phyloP scores from a whole-genome alignment of 2,888 invertebrate species.

The Girardia tigrina region DNA sequence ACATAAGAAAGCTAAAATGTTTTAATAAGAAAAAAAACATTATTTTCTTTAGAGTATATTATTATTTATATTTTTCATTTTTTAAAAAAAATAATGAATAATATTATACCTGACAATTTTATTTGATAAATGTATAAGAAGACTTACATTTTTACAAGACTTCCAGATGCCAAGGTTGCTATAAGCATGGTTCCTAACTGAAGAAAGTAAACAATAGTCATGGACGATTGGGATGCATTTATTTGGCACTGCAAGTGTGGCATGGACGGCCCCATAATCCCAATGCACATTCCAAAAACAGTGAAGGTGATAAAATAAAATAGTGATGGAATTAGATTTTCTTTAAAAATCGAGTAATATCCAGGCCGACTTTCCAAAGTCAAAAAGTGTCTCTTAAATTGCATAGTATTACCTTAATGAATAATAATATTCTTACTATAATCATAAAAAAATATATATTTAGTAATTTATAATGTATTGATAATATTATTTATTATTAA shows the following conservation, averaged over 20 bases:
- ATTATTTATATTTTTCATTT: too few species aligned
- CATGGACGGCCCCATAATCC: constrained; percentile 12
- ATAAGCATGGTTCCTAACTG: constrained; percentile 10
- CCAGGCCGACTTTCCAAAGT: constrained; percentile 1
- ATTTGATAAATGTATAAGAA: background rate
- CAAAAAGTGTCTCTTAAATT: background rate
- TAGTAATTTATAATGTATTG: too few species aligned
- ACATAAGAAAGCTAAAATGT: too few species aligned
- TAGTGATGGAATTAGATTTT: background rate
- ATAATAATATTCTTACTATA: too few species aligned
- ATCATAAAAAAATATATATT: too few species aligned
- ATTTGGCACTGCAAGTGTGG: constrained; percentile 15
- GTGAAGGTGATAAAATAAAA: background rate
- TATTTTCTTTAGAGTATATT: too few species aligned
- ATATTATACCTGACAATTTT: too few species aligned
- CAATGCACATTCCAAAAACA: constrained; percentile 12
- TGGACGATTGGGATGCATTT: constrained; percentile 1
- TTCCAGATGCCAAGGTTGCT: background rate
- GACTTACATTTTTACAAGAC: background rate
- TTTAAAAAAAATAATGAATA: too few species aligned
- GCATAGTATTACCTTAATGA: constrained; percentile 9
- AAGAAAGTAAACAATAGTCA: constrained; percentile 6
- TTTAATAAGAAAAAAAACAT: too few species aligned
- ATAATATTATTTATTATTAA: too few species aligned
- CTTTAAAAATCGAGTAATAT: constrained; percentile 4